Percentiles rank a stretch among this genome's conserved stretches.
These are phyloP conservation scores for Nymphalis c-album DNA, from an alignment of 2,888 invertebrate species.

Conservation along the genomic window DNA sequence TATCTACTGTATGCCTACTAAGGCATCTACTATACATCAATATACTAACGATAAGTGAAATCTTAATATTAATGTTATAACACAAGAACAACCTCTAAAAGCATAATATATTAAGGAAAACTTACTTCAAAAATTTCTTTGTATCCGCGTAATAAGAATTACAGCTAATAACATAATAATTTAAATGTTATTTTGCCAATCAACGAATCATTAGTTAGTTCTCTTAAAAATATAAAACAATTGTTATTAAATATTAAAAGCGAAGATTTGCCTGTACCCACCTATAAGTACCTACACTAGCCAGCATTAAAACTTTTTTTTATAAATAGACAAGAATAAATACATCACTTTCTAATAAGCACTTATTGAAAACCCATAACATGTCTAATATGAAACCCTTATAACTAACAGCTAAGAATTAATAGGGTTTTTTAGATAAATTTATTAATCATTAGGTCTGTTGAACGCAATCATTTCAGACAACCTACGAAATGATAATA, in stretches of 20 bases:
- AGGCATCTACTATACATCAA: too few species aligned
- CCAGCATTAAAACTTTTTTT: too few species aligned
- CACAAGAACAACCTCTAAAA: too few species aligned
- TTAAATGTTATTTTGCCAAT: background rate
- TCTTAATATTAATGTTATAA: too few species aligned
- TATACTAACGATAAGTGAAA: too few species aligned
- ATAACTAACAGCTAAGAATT: background rate
- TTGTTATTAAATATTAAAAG: background rate
- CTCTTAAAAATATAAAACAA: conserved; percentile 1
- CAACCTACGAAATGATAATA: background rate
- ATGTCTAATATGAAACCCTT: background rate
- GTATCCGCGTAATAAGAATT: background rate
- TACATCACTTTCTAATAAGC: too few species aligned
- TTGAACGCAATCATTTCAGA: conserved; percentile 3
- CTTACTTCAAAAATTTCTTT: background rate
- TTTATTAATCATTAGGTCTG: conserved; percentile 3
- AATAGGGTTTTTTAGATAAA: background rate
- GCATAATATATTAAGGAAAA: too few species aligned
- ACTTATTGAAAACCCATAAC: background rate
- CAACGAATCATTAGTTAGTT: background rate
- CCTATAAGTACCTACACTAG: background rate
- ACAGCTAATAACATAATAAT: background rate
- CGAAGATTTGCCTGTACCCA: background rate
- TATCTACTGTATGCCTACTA: too few species aligned
- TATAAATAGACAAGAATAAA: too few species aligned